A percentile compares a stretch with the other conserved stretches of the same genome.
These are phyloP conservation scores for Perodicticus potto DNA, from an alignment of 2,797 vertebrate species.

Conservation along the genomic window DNA sequence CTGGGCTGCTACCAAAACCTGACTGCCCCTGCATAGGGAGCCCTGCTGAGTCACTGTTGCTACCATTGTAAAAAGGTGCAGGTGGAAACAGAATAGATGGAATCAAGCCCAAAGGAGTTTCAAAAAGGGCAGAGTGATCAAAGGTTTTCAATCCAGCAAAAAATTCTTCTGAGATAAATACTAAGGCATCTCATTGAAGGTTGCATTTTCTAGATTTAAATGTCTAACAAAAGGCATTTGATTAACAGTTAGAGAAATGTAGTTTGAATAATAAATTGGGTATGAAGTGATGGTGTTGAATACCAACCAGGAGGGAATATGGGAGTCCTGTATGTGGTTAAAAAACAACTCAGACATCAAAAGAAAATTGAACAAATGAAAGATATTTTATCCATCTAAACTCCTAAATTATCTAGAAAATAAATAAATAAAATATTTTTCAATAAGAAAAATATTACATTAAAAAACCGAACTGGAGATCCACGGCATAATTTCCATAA, in stretches of 20 bases:
- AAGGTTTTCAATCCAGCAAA: constrained; percentile 24
- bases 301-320: background rate
- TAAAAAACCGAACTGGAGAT: background rate
- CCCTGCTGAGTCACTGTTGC: too few relatives aligned
- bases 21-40: too few relatives aligned
- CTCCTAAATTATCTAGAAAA: background rate
- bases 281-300: background rate
- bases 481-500: background rate
- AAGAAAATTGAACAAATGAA: background rate
- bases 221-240: background rate
- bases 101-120: background rate
- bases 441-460: background rate
- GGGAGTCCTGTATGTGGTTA: background rate
- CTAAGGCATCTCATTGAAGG: background rate
- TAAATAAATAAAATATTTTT: background rate
- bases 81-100: background rate
- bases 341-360: background rate
- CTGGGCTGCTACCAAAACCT: too few relatives aligned
- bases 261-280: constrained; percentile 27
- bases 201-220: background rate
- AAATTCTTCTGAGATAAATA: background rate
- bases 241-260: constrained; percentile 22
- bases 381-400: background rate
- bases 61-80: background rate
- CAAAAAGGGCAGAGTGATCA: background rate